Evolutionary conservation across 2,797 vertebrate genomes (phyloP), one percentile per base, ranked within the genome.

Genomic region (Enteromius fasciolatus): DNA sequence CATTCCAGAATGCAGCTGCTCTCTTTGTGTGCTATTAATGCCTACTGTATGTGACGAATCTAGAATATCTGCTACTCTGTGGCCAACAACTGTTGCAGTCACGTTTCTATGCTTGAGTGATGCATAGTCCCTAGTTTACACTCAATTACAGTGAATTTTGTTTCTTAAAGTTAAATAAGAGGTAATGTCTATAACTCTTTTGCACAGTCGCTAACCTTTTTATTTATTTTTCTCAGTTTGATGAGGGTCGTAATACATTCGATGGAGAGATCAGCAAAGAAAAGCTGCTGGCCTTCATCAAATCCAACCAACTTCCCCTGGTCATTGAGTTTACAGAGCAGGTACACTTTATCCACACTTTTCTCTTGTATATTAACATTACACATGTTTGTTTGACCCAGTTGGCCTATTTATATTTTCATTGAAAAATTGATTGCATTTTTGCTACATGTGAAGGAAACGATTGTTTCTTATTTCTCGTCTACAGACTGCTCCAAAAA

Each of bases 291-390:
- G 92, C 91, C 85, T 99, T 99, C 88, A 92, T 99, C 92, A 99
- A 96, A 92, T 88, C 96, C 87, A 99, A 99, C 92, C 96, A 99
- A 84, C 92, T 99, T 85, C 98, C 98, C 25, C 93, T 99, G 89
- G 98, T 99, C 91, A 99, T 99, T 0, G 98, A 99, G 93, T 99
- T 99, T 92, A 99, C 98, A 0, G 98, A 99, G 85, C 98, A 99
- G 98, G 98, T 99, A 90, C 48, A n/a, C 5, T 50, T 28, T 10
- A 14, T n/a, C 6, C 50, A 10, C 54, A 6, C 33, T 61, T 15
- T 0, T 66, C 5, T 48, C 9, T 17, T n/a, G 11, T 15, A 18
- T 25, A 36, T 59, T 36, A 20, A 33, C 20, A 7, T 57, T n/a
- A 63, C 7, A 61, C 18, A 46, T 31, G 14, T 31, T 6, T 63